A percentile compares a stretch with the other conserved stretches of the same genome.
Conservation (phyloP, 2,797 vertebrate genomes). For the Malacoraja senta region DNA sequence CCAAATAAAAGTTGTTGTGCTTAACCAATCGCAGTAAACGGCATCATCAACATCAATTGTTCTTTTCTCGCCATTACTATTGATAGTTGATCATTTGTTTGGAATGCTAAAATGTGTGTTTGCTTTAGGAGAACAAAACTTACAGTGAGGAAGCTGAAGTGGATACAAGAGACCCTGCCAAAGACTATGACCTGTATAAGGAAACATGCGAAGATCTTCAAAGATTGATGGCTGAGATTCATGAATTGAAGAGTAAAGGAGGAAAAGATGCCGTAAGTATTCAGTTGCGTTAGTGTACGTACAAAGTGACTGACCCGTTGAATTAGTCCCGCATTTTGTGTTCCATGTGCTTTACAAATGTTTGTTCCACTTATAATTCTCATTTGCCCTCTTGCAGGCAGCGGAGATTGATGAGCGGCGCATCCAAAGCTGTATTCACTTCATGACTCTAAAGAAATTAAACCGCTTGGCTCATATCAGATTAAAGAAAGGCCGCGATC, state of each 20-base stretch:
- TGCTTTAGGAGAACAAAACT: constrained; percentile 63
- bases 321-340: no score
- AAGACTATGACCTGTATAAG: constrained; percentile 82
- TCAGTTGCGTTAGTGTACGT: neutral
- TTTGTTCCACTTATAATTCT: neutral
- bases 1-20: neutral
- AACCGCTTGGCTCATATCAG: constrained; percentile 93
- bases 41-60: neutral
- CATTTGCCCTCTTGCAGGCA: constrained; percentile 53
- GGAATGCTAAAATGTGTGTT: neutral
- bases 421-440: constrained; percentile 84
- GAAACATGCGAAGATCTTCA: constrained; percentile 82
- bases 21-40: neutral
- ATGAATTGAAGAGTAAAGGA: constrained; percentile 84
- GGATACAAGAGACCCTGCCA: constrained; percentile 74
- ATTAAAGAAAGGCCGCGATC: constrained; percentile 86
- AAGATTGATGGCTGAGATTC: constrained; percentile 88
- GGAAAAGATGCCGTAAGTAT: constrained; percentile 78
- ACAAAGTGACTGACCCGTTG: neutral
- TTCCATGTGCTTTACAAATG: neutral
- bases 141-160: constrained; percentile 90
- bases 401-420: constrained; percentile 77
- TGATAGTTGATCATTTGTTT: neutral
- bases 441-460: constrained; percentile 95
- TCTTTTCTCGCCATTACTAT: neutral